Evolutionary conservation across 1,140 invertebrate species (phyloP).

Genomic region (Cecropterus lyciades): DNA sequence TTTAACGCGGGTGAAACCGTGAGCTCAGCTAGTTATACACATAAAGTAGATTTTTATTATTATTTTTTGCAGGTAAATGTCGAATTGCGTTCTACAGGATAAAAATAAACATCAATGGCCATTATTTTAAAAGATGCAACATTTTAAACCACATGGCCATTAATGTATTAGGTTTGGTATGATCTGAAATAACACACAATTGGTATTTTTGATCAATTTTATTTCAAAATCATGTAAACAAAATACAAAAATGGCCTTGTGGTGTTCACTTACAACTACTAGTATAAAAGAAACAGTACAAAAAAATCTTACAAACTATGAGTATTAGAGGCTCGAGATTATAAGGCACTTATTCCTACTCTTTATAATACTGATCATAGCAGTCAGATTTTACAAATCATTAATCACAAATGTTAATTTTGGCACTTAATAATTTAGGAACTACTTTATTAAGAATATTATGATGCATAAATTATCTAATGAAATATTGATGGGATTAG

Average conservation of each 20-base stretch:
- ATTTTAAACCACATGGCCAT: constrained; percentile 71
- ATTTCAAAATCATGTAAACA: constrained; percentile 63
- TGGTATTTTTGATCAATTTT: constrained; percentile 61
- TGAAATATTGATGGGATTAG: no score
- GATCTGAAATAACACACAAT: constrained; percentile 68
- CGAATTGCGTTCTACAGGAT: no score
- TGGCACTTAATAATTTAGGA: constrained; percentile 41
- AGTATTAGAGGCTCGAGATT: constrained; percentile 52
- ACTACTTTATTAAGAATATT: not conserved
- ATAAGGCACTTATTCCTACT: constrained; percentile 55
- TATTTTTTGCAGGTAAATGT: no score
- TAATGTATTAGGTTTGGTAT: constrained; percentile 60
- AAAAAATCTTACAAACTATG: constrained; percentile 50
- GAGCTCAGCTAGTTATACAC: no score
- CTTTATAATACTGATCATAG: constrained; percentile 45
- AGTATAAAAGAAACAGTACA: constrained; percentile 35
- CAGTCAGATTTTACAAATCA: constrained; percentile 41
- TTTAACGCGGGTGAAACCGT: no score
- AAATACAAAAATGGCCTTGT: constrained; percentile 79
- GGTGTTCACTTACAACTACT: constrained; percentile 51
- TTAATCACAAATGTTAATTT: constrained; percentile 42
- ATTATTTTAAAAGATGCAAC: constrained; percentile 46
- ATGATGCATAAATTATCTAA: no score
- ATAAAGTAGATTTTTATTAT: no score
- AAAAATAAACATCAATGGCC: constrained; percentile 76